phyloP scores from a whole-genome alignment of 2,113 vertebrate genomes.

The Vombatus ursinus region DNA sequence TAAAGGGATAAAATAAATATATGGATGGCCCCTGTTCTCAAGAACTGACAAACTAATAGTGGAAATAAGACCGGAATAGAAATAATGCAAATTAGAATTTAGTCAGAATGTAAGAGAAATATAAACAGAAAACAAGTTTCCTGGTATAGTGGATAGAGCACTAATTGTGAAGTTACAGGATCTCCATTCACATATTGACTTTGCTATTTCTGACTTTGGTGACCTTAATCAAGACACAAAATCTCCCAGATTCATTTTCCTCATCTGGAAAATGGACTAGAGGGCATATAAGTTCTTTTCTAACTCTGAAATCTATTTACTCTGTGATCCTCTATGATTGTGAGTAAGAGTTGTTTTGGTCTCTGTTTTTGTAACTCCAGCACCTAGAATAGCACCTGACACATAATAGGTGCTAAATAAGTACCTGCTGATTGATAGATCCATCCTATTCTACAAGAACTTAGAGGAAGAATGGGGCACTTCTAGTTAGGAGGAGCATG shows the following conservation, averaged over 20 bases:
- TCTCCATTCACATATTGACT: not conserved
- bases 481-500: not conserved
- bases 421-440: not conserved
- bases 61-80: not conserved
- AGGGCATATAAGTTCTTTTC: not conserved
- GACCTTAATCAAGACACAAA: not conserved
- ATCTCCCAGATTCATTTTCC: not conserved
- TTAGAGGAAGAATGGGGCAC: not conserved
- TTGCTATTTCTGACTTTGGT: not conserved
- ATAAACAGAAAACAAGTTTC: not conserved
- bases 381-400: not conserved
- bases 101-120: not conserved
- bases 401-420: not conserved
- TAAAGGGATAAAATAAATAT: not conserved
- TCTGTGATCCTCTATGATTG: not conserved
- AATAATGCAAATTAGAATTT: not conserved
- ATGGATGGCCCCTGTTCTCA: not conserved
- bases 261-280: not conserved
- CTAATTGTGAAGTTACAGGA: not conserved
- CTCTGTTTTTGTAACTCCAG: not conserved
- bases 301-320: not conserved
- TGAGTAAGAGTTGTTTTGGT: not conserved
- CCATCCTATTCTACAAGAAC: not conserved
- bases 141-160: not conserved
- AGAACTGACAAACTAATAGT: not conserved